Evolutionary conservation across 2,797 vertebrate species (phyloP).

Genomic region (Crax fasciolata): DNA sequence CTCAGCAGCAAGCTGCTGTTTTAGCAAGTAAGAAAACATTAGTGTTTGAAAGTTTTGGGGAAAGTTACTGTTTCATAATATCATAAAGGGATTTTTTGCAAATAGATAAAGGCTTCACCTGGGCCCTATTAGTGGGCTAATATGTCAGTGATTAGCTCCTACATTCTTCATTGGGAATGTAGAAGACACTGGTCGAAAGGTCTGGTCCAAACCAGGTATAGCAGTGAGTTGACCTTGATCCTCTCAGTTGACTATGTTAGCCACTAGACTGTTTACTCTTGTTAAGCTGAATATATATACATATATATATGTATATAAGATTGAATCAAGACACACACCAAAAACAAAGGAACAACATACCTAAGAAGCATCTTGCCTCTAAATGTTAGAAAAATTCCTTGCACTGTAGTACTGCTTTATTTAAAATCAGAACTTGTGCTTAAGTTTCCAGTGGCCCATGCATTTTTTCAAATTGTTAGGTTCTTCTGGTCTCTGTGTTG

Average conservation of each 20-base stretch:
- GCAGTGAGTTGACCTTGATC: not conserved
- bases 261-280: not conserved
- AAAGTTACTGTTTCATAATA: not conserved
- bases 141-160: not conserved
- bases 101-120: not conserved
- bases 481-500: not conserved
- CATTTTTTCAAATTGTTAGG: accelerated
- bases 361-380: not conserved
- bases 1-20: not conserved
- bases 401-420: not conserved
- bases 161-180: not conserved
- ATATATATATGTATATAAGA: not conserved
- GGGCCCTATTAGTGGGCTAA: not conserved
- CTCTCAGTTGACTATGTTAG: not conserved
- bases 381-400: not conserved
- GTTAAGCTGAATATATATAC: not conserved
- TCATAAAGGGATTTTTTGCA: not conserved
- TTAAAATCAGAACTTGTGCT: not conserved
- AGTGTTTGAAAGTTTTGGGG: not conserved
- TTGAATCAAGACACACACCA: not conserved
- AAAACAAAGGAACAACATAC: not conserved
- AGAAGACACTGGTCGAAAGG: not conserved
- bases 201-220: not conserved
- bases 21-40: not conserved
- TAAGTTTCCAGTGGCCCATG: not conserved